Evolutionary conservation across 2,113 vertebrate genomes (phyloP), one percentile per base, ranked within the genome.

Genomic region (Myotis brandtii): DNA sequence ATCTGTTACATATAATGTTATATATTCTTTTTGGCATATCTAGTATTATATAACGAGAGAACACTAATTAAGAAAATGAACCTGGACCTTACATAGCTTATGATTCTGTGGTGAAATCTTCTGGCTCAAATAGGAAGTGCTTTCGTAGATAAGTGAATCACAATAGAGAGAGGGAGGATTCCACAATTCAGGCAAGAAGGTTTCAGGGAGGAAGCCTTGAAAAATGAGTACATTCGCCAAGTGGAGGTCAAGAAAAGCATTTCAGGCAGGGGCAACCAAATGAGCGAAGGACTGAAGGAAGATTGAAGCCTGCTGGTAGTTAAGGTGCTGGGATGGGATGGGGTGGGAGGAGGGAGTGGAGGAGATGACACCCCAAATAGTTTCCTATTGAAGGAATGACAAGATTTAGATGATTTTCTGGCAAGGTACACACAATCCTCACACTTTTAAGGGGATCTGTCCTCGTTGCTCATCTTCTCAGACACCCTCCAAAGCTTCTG

Each of bases 21-120:
- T 23, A 43, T 37, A 87, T 62, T 86, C 27, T 69, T 94, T 89
- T 66, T 0, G 1, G 30, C 32, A 4, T 48, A 52, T 67, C 27
- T 32, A 32, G 52, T 54, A 34, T 76, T 91, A 30, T 1, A 30
- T 83, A 86, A 79, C 43, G 75, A 95, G 89, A 67, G 32, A 82
- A 62, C 13, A 62, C 67, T 40, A 77, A 40, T 88, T 37, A 80
- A 86, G 46, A 89, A 90, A 93, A 54, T 48, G 8, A 69, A n/a
- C 46, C 27, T 56, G 48, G 50, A 48, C 73, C 52, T n/a, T 37
- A 46, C 0, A 27, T 21, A 83, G 75, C 17, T 83, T 9, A 70
- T 1, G n/a, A 0, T 10, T n/a, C 54, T 69, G 6, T 34, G 21
- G 43, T 20, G 37, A 93, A 80, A 52, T 0, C 79, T 86, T 76